Conservation (phyloP, 2,797 vertebrate species). For the Cynopterus sphinx region DNA sequence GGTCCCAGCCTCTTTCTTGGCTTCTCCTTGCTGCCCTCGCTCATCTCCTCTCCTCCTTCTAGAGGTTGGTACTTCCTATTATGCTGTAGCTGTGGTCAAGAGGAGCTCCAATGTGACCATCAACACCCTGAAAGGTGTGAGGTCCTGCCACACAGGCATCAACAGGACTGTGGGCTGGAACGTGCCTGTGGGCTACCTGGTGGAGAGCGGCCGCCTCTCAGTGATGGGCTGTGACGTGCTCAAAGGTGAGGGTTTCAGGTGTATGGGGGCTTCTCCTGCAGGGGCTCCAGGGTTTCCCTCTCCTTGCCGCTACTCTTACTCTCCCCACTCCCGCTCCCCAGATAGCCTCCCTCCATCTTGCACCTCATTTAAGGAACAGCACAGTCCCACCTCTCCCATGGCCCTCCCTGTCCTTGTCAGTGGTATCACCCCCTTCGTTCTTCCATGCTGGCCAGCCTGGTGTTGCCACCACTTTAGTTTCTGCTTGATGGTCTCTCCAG, state of each 20-base stretch:
- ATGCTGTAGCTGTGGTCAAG: slow-evolving; percentile 93
- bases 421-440: neutral
- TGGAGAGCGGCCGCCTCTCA: slow-evolving; percentile 91
- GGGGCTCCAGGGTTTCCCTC: neutral
- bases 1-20: neutral
- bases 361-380: neutral
- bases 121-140: slow-evolving; percentile 87
- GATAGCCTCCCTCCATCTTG: neutral
- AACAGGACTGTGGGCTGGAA: slow-evolving; percentile 94
- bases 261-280: rapidly evolving
- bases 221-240: slow-evolving; percentile 91
- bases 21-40: neutral
- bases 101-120: slow-evolving; percentile 88
- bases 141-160: slow-evolving; percentile 94
- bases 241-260: slow-evolving; percentile 83
- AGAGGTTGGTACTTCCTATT: slow-evolving; percentile 89
- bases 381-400: neutral
- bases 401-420: rapidly evolving
- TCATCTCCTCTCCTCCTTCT: neutral
- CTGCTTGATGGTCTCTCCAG: neutral
- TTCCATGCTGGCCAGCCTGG: neutral
- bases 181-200: slow-evolving; percentile 93
- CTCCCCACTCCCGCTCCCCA: neutral
- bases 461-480: neutral
- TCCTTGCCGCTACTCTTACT: neutral